Base-by-base conservation (phyloP, 2,888 invertebrate genomes). In the Cabera pusaria region DNA sequence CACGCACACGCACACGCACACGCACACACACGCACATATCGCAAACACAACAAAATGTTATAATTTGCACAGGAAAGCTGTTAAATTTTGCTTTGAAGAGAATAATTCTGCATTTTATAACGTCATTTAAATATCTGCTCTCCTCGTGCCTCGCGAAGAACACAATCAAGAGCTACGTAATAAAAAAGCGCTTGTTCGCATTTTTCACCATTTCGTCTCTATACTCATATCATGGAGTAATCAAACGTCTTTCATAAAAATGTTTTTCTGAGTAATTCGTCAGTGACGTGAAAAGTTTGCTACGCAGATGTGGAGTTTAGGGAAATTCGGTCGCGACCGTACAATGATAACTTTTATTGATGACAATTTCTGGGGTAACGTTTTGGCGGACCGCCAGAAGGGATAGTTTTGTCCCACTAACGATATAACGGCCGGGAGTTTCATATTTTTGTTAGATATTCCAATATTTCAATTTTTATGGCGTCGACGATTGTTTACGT, bases 261-360 rank as follows among this genome's bases (percentile, higher is more conserved):
- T 52, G 29, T 49, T 55, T 52, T 45, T 46, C 28, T 24, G 35
- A 41, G 23, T 42, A 49, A 49, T 55, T 55, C 56, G 56, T 57
- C 53, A 51, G 48, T 34, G 39, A 32, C 42, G 41, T 44, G 44
- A 47, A 49, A 63, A 56, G 48, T 57, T 60, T 33, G 17, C 31
- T 42, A 47, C 51, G 47, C 61, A 68, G 59, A 67, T 65, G 64
- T 56, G 49, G 52, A 54, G 64, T 63, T 64, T 60, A 59, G 61
- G 62, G 56, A 59, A 64, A 68, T 49, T 64, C 53, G 59, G 61
- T 55, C 61, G 61, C 57, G 57, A 46, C 51, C 56, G 52, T 51
- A 44, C 52, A 49, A 59, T 68, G 70, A 72, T 72, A 75, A 73
- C 53, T 70, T 72, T 70, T 75, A 77, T 78, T 72, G 78, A 78